Base-by-base conservation (phyloP, 2,797 vertebrate genomes). In the Arremon brunneinucha region DNA sequence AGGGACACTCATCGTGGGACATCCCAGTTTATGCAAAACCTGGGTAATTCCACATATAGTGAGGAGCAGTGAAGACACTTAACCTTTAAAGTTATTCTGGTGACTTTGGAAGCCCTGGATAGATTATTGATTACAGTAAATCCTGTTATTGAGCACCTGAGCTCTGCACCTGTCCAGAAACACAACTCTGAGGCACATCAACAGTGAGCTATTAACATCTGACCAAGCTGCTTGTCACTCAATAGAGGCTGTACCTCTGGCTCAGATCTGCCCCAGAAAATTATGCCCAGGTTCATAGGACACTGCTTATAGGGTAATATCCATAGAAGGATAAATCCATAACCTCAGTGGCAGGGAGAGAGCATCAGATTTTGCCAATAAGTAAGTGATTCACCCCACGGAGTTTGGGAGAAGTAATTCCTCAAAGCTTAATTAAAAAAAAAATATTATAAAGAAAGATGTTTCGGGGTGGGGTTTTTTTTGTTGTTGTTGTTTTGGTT, bases 1-100 rank as follows among this genome's bases (percentile, higher is more conserved):
- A 63, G 55, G 5, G 19, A 35, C 0, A 2, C 16, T 57, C 49
- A 44, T 22, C 0, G 0, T 23, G 52, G 43, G 27, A 55, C 30
- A 32, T 18, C 20, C 26, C 60, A 50, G 3, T 59, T 82, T 27
- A 6, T 24, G 19, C 39, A 74, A 80, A 91, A 80, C 19, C 34
- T 59, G 35, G 32, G 3, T 41, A 80, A 57, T 21, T 52, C 35
- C 39, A 59, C 3, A 4, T 12, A 13, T 1, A 18, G 27, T 34
- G 23, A 53, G 21, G 22, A 65, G 55, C 5, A 37, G 28, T 4
- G 47, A 82, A 79, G 67, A 59, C 22, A 21, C 4, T 9, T 26
- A 50, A 34, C 8, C 8, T 64, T 87, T 12, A 3, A 19, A 65
- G 27, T 32, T 47, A 69, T 44, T 80, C 9, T 43, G 26, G 60